A percentile compares a stretch with the other conserved stretches of the same genome.
phyloP scores from a whole-genome alignment of 2,797 vertebrate genomes.

The Centropyge bicolor region DNA sequence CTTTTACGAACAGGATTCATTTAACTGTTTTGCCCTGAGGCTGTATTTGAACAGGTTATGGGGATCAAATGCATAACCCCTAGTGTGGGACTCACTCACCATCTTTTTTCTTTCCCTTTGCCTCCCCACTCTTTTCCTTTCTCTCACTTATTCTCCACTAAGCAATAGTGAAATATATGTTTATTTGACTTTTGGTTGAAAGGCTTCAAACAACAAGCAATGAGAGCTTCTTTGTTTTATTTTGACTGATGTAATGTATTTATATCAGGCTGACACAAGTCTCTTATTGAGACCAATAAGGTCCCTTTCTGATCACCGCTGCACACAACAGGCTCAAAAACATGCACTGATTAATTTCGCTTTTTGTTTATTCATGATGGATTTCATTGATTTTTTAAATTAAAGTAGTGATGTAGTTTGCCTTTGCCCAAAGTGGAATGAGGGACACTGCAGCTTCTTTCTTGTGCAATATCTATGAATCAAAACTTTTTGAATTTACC shows the following conservation, averaged over 20 bases:
- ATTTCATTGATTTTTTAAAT: background rate
- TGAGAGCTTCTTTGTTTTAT: no score
- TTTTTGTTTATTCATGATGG: background rate
- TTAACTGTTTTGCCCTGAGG: background rate
- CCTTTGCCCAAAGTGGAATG: background rate
- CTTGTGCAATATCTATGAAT: background rate
- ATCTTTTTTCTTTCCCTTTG: background rate
- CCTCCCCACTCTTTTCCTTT: background rate
- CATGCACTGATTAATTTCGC: background rate
- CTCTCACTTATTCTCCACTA: background rate
- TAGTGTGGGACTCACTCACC: background rate
- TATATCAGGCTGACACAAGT: background rate
- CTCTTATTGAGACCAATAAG: background rate
- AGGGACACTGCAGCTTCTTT: background rate
- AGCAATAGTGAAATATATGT: background rate
- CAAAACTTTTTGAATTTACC: background rate
- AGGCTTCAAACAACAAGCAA: background rate
- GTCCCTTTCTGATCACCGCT: background rate
- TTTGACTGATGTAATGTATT: no score
- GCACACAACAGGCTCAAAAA: background rate
- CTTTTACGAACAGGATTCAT: conserved; percentile 16
- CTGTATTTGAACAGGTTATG: background rate
- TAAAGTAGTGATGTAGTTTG: background rate
- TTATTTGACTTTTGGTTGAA: background rate
- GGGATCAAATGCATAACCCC: background rate